Percentiles rank a stretch among this genome's conserved stretches.
Evolutionary conservation across 2,797 vertebrate genomes (phyloP).

Genomic region (Chaenodraco wilsoni): DNA sequence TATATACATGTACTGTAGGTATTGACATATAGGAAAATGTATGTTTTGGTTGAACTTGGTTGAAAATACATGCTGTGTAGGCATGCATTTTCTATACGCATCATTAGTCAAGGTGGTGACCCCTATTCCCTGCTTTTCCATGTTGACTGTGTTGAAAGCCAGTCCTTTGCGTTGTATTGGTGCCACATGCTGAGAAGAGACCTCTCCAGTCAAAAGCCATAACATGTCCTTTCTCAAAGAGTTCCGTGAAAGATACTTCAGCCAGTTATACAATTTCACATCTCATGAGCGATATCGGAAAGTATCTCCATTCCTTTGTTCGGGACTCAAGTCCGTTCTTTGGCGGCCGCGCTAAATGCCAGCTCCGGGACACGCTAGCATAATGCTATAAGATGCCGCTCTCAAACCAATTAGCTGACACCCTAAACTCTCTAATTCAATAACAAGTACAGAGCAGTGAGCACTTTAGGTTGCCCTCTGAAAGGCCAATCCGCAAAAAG

Average conservation of each 20-base stretch:
- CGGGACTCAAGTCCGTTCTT: slow-evolving; percentile 33
- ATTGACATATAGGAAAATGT: slow-evolving; percentile 20
- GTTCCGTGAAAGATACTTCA: slow-evolving; percentile 17
- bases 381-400: slow-evolving; percentile 44
- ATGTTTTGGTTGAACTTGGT: slow-evolving; percentile 23
- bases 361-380: slow-evolving; percentile 55
- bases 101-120: slow-evolving; percentile 39
- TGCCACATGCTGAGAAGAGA: slow-evolving; percentile 73
- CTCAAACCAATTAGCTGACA: slow-evolving; percentile 77
- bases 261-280: slow-evolving; percentile 24
- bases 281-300: slow-evolving; percentile 21
- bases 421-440: slow-evolving; percentile 77
- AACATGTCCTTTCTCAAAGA: slow-evolving; percentile 39
- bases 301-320: slow-evolving; percentile 4
- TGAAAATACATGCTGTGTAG: background rate
- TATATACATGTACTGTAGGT: background rate
- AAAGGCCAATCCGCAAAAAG: slow-evolving; percentile 68
- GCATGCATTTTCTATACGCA: slow-evolving; percentile 38
- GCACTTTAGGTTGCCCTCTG: slow-evolving; percentile 70
- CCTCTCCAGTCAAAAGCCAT: slow-evolving; percentile 42
- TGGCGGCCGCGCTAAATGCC: slow-evolving; percentile 2
- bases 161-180: slow-evolving; percentile 65
- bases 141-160: slow-evolving; percentile 61
- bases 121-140: slow-evolving; percentile 50
- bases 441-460: slow-evolving; percentile 76